phyloP scores from a whole-genome alignment of 2,113 vertebrate genomes.

The Sclerurus mexicanus region DNA sequence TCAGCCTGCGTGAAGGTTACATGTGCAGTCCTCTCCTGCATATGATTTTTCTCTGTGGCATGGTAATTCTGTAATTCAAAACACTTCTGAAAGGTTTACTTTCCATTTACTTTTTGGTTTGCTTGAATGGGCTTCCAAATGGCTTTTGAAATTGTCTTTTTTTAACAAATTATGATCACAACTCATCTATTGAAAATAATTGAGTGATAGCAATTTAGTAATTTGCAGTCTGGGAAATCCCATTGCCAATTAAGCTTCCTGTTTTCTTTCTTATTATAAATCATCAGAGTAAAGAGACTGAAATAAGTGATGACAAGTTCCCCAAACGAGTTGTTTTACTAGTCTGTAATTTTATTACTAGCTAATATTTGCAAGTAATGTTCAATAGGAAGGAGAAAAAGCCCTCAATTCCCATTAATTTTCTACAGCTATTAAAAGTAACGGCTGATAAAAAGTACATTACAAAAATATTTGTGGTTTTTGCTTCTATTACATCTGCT shows the following conservation, averaged over 20 bases:
- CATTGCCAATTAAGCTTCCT: background rate
- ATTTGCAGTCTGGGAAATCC: constrained; percentile 5
- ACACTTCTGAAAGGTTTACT: background rate
- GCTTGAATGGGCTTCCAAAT: constrained; percentile 10
- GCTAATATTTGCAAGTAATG: constrained; percentile 6
- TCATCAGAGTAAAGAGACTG: constrained; percentile 7
- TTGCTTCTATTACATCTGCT: background rate
- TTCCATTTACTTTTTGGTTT: constrained; percentile 23
- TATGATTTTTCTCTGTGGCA: background rate
- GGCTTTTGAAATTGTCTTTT: background rate
- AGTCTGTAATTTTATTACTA: background rate
- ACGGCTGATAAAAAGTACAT: background rate
- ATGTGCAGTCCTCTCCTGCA: rapidly evolving
- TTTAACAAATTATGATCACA: background rate
- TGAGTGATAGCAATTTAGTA: background rate
- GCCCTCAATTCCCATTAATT: background rate
- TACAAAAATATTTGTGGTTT: background rate
- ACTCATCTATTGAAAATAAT: constrained; percentile 23
- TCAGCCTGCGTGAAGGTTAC: background rate
- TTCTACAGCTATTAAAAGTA: background rate
- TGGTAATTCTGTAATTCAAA: background rate
- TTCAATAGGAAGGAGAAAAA: background rate
- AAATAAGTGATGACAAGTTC: background rate
- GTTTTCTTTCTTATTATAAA: constrained; percentile 16
- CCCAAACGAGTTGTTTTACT: background rate